Base-by-base conservation (phyloP, 2,888 invertebrate genomes). In the Erebia ligea region DNA sequence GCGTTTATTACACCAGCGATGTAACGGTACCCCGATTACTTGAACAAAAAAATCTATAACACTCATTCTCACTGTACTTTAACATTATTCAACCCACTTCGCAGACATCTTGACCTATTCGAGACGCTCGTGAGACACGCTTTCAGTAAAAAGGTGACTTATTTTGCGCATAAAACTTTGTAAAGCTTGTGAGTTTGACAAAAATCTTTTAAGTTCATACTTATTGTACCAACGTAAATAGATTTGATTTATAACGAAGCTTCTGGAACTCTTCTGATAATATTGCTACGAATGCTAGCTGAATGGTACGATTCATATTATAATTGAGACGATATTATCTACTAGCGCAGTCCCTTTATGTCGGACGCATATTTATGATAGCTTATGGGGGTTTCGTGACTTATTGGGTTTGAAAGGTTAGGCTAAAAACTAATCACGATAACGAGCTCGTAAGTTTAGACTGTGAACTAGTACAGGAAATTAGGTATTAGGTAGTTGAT, bases 21-120 rank as follows among this genome's bases (percentile, higher is more conserved):
- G 68, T 64, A 68, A 71, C 57, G 68, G 34, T 52, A 66, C 68
- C 71, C 54, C 64, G 59, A 67, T 69, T 73, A 69, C 62, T 65
- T 57, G 21, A 62, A 66, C 34, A 67, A 69, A 70, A 68, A 72
- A 68, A 70, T 56, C 71, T 21, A 68, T 70, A 68, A n/a, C 57
- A 74, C 74, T 72, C 72, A 66, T 67, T 68, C 58, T 70, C 67
- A 69, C 58, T 69, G 50, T 68, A 66, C 69, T 72, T 64, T 63
- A 64, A 67, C 56, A 54, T 72, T 74, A 68, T 70, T 74, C 66
- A 68, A 70, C 62, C 70, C 63, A 66, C 68, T 59, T 72, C 63
- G 48, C 65, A 59, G 62, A 70, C 68, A 21, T 61, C 74, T 72
- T 72, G 74, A 72, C 74, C 74, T 74, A 74, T 69, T 69, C 68